These are phyloP conservation scores for Tadarida brasiliensis DNA, from an alignment of 2,797 vertebrate genomes.

Conservation along the genomic window DNA sequence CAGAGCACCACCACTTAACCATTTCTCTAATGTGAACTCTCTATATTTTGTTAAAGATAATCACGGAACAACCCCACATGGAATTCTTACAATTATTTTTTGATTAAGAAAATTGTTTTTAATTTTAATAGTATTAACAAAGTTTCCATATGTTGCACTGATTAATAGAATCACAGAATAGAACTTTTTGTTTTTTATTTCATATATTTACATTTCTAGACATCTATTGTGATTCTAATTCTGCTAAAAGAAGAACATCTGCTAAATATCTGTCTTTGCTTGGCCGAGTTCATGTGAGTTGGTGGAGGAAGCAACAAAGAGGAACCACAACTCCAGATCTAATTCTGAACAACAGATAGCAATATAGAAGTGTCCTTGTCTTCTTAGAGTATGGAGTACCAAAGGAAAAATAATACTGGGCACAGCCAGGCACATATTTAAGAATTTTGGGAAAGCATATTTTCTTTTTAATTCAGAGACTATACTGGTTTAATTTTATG, in stretches of 20 bases:
- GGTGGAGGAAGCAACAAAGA: constrained; percentile 21
- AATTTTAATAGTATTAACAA: neutral
- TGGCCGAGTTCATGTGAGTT: neutral
- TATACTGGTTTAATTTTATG: neutral
- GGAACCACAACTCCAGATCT: neutral
- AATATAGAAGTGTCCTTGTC: neutral
- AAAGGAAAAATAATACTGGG: too few species aligned
- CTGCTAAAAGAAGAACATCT: constrained; percentile 6
- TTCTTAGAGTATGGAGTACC: neutral
- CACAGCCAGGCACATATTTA: neutral
- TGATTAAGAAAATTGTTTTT: neutral
- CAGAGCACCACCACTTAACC: neutral
- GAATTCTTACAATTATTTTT: neutral
- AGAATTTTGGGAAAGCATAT: neutral
- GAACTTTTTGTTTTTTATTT: neutral
- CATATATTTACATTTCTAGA: neutral
- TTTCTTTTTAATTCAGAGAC: neutral
- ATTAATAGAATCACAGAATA: neutral
- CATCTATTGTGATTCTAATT: neutral
- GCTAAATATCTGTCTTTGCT: neutral
- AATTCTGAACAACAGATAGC: neutral
- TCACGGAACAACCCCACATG: neutral
- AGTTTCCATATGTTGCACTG: neutral
- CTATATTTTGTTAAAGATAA: neutral
- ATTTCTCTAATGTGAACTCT: neutral